phyloP scores from a whole-genome alignment of 2,113 vertebrate genomes.

The Cololabis saira region DNA sequence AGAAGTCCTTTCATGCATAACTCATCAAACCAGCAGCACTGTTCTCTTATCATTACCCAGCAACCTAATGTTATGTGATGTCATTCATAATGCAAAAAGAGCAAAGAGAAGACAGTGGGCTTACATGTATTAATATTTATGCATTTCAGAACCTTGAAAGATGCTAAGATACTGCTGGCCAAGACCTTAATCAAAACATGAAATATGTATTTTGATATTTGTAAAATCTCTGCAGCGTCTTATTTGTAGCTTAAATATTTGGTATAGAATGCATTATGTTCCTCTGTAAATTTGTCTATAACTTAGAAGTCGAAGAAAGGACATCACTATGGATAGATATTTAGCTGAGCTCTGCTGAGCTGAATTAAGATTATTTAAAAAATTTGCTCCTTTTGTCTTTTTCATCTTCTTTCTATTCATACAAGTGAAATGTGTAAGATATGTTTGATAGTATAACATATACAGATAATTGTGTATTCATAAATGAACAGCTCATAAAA shows the following conservation, averaged over 20 bases:
- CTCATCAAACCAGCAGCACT: constrained; percentile 71
- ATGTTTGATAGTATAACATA: background rate
- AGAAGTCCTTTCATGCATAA: constrained; percentile 75
- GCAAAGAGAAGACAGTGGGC: constrained; percentile 67
- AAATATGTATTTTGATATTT: constrained; percentile 67
- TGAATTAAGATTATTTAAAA: constrained; percentile 8
- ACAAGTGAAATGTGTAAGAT: background rate
- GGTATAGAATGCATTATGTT: constrained; percentile 14
- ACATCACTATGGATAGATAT: constrained; percentile 2
- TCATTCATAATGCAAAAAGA: constrained; percentile 75
- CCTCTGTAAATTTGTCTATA: constrained; percentile 36
- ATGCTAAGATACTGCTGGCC: constrained; percentile 51
- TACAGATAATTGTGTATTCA: background rate
- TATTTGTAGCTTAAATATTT: constrained; percentile 52
- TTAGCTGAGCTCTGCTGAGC: constrained; percentile 9
- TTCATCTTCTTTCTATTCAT: background rate
- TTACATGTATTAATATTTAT: constrained; percentile 71
- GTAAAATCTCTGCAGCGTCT: constrained; percentile 38
- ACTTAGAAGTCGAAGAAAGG: constrained; percentile 31
- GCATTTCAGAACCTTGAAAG: constrained; percentile 59
- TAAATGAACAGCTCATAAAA: background rate
- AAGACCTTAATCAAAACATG: constrained; percentile 57
- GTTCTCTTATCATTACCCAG: constrained; percentile 75
- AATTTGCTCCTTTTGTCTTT: background rate
- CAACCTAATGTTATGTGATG: constrained; percentile 75